phyloP scores from a whole-genome alignment of 2,888 invertebrate genomes.

The Cepaea hortensis region DNA sequence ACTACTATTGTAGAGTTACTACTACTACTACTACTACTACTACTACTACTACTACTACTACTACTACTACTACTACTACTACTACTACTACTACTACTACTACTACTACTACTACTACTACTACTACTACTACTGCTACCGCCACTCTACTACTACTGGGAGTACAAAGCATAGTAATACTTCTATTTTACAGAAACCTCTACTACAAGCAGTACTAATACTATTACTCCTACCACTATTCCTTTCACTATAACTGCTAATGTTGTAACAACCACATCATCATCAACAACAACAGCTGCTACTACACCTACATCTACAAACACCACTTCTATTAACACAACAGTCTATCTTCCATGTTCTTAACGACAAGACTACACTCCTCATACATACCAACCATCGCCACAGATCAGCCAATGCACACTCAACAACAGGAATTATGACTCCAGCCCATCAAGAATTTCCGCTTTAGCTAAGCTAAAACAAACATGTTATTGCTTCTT shows the following conservation, averaged over 20 bases:
- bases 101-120: constrained; percentile 35
- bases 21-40: constrained; percentile 36
- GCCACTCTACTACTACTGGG: constrained; percentile 1
- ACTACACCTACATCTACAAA: constrained; percentile 39
- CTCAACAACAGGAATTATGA: no score
- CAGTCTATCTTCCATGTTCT: no score
- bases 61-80: constrained; percentile 35
- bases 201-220: no score
- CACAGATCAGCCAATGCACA: no score
- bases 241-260: not conserved
- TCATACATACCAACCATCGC: no score
- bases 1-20: constrained; percentile 22
- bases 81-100: constrained; percentile 33
- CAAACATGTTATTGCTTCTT: no score
- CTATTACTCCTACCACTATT: not conserved
- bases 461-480: no score
- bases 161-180: no score
- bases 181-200: no score
- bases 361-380: no score
- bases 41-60: constrained; percentile 38
- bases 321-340: constrained; percentile 10
- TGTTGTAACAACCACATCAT: not conserved
- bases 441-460: no score
- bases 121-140: constrained; percentile 39
- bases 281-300: constrained; percentile 13